Percentiles rank a stretch among this genome's conserved stretches.
Evolutionary conservation across 1,140 invertebrate species (phyloP).

Genomic region (Drosophila pallidifrons): DNA sequence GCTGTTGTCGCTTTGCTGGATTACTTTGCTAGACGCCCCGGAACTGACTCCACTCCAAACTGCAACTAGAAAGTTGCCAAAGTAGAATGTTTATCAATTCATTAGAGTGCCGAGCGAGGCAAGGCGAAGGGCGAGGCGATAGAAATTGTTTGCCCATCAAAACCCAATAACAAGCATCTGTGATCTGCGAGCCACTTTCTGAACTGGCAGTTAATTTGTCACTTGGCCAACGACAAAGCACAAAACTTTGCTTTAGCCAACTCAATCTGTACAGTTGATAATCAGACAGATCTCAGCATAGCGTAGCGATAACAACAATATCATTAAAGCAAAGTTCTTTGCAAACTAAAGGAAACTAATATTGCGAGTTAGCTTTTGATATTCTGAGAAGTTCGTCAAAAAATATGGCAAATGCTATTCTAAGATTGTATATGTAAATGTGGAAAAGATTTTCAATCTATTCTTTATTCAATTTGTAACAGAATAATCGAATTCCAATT

Average conservation of each 20-base stretch:
- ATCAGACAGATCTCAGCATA: slow-evolving; percentile 9
- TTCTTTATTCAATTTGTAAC: no score
- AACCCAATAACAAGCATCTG: slow-evolving; percentile 46
- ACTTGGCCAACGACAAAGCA: slow-evolving; percentile 21
- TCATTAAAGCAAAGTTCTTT: not conserved
- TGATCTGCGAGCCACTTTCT: slow-evolving; percentile 5
- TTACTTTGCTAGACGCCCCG: not conserved
- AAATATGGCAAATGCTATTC: no score
- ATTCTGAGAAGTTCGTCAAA: no score
- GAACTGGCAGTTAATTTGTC: slow-evolving; percentile 45
- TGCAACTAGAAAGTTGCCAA: slow-evolving; percentile 41
- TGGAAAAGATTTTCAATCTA: no score
- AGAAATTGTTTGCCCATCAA: slow-evolving; percentile 53
- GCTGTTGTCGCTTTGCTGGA: slow-evolving; percentile 39
- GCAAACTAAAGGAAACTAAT: no score
- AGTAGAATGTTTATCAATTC: slow-evolving; percentile 53
- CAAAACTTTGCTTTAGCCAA: slow-evolving; percentile 12
- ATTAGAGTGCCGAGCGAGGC: slow-evolving; percentile 35
- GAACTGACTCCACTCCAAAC: not conserved
- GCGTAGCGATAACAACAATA: not conserved
- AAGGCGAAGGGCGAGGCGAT: slow-evolving; percentile 10
- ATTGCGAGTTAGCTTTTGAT: no score
- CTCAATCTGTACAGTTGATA: slow-evolving; percentile 16
- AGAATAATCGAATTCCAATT: not conserved
- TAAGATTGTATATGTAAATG: not conserved